Conservation (phyloP, 2,113 vertebrate genomes). For the Hyaena hyaena region DNA sequence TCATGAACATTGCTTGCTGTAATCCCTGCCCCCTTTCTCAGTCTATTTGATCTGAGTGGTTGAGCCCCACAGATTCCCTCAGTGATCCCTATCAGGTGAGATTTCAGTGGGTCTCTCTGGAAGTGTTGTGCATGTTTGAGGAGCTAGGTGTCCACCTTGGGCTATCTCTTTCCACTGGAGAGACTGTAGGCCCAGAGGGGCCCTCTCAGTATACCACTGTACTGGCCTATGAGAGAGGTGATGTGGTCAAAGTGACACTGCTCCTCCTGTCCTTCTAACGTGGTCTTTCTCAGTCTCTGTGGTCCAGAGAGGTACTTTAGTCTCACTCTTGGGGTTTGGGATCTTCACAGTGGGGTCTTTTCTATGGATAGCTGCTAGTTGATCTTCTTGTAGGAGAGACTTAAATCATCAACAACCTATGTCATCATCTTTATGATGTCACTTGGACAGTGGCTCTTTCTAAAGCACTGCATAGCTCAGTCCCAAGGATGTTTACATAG, state of each 20-base stretch:
- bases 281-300: neutral
- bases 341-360: neutral
- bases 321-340: neutral
- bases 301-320: neutral
- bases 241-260: neutral
- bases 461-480: neutral
- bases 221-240: neutral
- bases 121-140: neutral
- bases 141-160: neutral
- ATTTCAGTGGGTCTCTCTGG: neutral
- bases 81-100: neutral
- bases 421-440: neutral
- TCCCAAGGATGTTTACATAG: neutral
- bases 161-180: neutral
- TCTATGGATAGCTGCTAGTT: neutral
- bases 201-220: neutral
- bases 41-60: neutral
- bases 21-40: neutral
- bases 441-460: neutral
- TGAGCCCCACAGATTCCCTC: neutral
- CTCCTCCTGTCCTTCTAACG: neutral
- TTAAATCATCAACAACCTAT: neutral
- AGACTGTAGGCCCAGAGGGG: neutral
- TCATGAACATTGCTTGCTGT: neutral
- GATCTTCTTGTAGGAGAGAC: neutral